phyloP scores from a whole-genome alignment of 2,888 invertebrate species.

The Formica aserva region DNA sequence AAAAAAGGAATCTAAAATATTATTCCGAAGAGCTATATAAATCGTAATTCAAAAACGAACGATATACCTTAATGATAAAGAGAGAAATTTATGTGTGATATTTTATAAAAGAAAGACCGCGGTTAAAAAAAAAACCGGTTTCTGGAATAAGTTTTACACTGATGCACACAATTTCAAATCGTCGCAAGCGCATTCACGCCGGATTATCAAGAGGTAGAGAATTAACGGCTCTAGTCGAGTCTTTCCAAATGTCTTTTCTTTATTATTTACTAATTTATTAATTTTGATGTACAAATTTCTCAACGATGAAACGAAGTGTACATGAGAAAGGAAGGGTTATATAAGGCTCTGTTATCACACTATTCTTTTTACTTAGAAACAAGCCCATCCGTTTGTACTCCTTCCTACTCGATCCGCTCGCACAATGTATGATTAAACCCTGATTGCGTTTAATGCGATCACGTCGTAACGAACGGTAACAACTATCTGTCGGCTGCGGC shows the following conservation, averaged over 20 bases:
- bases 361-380: neutral
- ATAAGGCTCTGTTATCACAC: neutral
- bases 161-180: neutral
- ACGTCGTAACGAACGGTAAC: neutral
- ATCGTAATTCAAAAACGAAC: neutral
- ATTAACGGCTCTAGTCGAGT: neutral
- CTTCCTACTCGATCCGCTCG: neutral
- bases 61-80: neutral
- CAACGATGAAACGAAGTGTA: neutral
- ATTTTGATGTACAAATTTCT: neutral
- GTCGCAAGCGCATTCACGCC: neutral
- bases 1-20: neutral
- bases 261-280: neutral
- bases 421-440: conserved; percentile 24
- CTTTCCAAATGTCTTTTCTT: neutral
- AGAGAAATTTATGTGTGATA: neutral
- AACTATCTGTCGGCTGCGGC: neutral
- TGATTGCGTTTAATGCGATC: conserved; percentile 31
- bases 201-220: neutral
- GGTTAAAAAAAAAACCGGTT: neutral
- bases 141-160: neutral
- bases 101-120: neutral
- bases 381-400: neutral
- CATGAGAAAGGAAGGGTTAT: neutral
- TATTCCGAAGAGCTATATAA: neutral